Percentiles rank a stretch among this genome's conserved stretches.
Conservation (phyloP, 2,113 vertebrate genomes). For the Chamaea fasciata region DNA sequence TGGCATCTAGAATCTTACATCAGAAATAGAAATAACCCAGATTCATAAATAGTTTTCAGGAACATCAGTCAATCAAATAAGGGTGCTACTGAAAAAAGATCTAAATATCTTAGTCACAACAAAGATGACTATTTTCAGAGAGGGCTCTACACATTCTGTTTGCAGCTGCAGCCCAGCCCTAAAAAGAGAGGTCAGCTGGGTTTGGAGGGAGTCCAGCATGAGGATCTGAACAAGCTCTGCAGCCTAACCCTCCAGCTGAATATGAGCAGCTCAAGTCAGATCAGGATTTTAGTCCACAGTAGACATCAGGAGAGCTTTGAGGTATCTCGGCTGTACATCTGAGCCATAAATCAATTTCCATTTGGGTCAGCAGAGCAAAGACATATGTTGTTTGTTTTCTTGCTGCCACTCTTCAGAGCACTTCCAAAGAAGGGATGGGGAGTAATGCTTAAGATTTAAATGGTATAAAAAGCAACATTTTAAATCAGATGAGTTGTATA, state of each 20-base stretch:
- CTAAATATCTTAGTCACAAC: slow-evolving; percentile 69
- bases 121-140: slow-evolving; percentile 69
- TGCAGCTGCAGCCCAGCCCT: slow-evolving; percentile 48
- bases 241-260: not conserved
- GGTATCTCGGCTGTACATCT: not conserved
- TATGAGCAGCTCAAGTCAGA: not conserved
- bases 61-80: slow-evolving; percentile 68
- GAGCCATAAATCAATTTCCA: not conserved
- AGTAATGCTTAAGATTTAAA: not conserved
- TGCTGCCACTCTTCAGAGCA: not conserved
- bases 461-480: not conserved
- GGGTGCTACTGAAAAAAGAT: slow-evolving; percentile 50
- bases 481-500: not conserved
- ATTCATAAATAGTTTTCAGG: slow-evolving; percentile 70
- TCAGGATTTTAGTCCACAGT: not conserved
- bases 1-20: slow-evolving; percentile 44
- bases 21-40: slow-evolving; percentile 65
- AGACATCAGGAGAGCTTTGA: not conserved
- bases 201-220: not conserved
- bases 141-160: slow-evolving; percentile 21
- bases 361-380: not conserved
- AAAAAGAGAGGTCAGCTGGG: not conserved
- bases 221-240: not conserved
- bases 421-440: not conserved
- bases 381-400: not conserved